These are phyloP conservation scores for Isotomurus palustris DNA, from an alignment of 2,888 invertebrate genomes.

Conservation along the genomic window DNA sequence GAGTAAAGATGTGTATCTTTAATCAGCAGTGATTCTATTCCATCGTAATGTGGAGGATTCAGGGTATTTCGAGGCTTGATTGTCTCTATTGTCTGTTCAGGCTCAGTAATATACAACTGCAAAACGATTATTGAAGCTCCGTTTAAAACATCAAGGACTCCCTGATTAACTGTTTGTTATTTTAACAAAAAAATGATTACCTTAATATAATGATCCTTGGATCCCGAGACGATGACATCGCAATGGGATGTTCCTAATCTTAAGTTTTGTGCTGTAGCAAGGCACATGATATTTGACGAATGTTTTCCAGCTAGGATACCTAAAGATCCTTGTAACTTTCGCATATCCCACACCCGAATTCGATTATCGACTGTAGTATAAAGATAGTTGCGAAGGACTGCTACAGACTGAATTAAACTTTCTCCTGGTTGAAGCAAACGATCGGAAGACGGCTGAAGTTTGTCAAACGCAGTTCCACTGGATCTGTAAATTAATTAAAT, in stretches of 20 bases:
- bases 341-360: constrained; percentile 77
- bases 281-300: constrained; percentile 78
- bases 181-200: no score
- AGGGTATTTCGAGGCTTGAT: constrained; percentile 7
- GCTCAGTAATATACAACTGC: background rate
- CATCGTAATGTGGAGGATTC: constrained; percentile 85
- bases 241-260: background rate
- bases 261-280: constrained; percentile 60
- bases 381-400: constrained; percentile 55
- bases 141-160: no score
- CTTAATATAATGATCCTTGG: constrained; percentile 80
- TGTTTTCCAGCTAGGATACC: constrained; percentile 52
- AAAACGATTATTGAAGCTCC: no score
- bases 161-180: no score
- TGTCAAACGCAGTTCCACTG: constrained; percentile 58
- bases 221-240: constrained; percentile 71
- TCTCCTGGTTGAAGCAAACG: constrained; percentile 58
- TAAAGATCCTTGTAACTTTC: constrained; percentile 53
- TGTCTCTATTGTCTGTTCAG: background rate
- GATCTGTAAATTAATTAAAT: constrained; percentile 53
- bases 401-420: constrained; percentile 65
- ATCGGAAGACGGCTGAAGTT: constrained; percentile 53
- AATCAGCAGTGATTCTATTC: constrained; percentile 73
- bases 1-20: constrained; percentile 67
- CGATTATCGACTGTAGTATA: constrained; percentile 76